Base-by-base conservation (phyloP, 1,140 invertebrate species). In the Calycopis cecrops region DNA sequence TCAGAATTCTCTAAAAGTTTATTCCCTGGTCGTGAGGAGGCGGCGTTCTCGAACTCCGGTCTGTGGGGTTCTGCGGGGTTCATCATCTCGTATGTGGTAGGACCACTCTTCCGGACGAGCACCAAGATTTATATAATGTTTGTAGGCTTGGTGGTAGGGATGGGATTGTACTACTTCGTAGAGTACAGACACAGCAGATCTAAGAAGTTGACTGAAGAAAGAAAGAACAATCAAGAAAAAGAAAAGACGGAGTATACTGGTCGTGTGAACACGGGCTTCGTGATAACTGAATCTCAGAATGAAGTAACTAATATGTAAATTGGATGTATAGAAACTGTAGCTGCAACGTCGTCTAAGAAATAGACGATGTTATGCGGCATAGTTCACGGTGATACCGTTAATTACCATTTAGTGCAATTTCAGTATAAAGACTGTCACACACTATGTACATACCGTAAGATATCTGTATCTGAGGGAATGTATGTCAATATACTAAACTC, bases 61-160 rank as follows among this genome's bases (percentile, higher is more conserved):
- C 88, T 98, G n/a, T 96, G 97, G 93, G 96, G 98, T 76, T 95
- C 95, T 11, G 90, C 95, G 3, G 97, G 97, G 21, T 96, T 96
- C 57, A 94, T 97, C 18, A 91, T 97, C 53, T 94, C 95, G 9
- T 98, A 97, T 70, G 88, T 92, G 14, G 91, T 93, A 40, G 95
- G 92, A 37, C 93, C 94, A 3, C 92, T 93, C 68, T 76, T 97
- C 11, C 93, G 94, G 63, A 94, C 94, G 0, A 88, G 91, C 35
- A 83, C 90, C 7, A 97, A 97, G 75, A 82, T 97, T 0, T 93
- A 94, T 67, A 86, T 96, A 7, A 76, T 97, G 1, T 88, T 96
- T 44, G 90, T 79, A 9, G 85, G 94, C 6, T 88, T 98, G 48
- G 77, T 93, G 0, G 70, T 94, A 1, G 95, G 96, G 3, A 92